Percentiles rank a stretch among this genome's conserved stretches.
Evolutionary conservation across 2,113 vertebrate genomes (phyloP).

Genomic region (Petroica traversi): DNA sequence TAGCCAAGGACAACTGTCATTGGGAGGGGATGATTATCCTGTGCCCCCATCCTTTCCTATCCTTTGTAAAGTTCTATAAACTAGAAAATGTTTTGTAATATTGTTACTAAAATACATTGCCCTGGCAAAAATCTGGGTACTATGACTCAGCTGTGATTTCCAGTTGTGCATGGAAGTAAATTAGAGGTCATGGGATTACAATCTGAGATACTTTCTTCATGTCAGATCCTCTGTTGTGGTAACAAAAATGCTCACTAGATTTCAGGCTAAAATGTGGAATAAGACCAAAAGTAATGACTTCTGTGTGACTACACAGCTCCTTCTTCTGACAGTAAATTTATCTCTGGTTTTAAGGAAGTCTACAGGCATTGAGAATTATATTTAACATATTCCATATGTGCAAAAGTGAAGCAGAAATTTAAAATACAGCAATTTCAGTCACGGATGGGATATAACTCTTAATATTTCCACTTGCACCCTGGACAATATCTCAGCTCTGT

Average conservation of each 20-base stretch:
- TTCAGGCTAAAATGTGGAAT: neutral
- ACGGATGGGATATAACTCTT: neutral
- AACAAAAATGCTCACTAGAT: neutral
- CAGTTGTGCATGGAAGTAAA: neutral
- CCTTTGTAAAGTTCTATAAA: neutral
- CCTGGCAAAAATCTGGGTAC: neutral
- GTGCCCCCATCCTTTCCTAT: neutral
- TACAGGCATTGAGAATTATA: neutral
- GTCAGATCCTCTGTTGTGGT: neutral
- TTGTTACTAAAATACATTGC: neutral
- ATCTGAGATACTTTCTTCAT: neutral
- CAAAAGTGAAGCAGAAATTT: neutral
- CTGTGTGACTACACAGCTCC: neutral
- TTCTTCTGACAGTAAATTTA: constrained; percentile 28
- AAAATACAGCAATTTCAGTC: constrained; percentile 11
- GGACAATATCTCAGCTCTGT: constrained; percentile 1
- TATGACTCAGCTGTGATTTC: neutral
- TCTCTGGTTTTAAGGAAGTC: neutral
- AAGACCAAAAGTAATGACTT: neutral
- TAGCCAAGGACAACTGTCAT: neutral
- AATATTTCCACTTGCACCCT: constrained; percentile 24
- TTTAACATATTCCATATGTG: constrained; percentile 39
- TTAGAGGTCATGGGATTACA: neutral
- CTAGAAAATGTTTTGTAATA: neutral
- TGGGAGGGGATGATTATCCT: neutral